These are phyloP conservation scores for Philopedon plagiatum DNA, from an alignment of 2,888 invertebrate species.

Conservation along the genomic window DNA sequence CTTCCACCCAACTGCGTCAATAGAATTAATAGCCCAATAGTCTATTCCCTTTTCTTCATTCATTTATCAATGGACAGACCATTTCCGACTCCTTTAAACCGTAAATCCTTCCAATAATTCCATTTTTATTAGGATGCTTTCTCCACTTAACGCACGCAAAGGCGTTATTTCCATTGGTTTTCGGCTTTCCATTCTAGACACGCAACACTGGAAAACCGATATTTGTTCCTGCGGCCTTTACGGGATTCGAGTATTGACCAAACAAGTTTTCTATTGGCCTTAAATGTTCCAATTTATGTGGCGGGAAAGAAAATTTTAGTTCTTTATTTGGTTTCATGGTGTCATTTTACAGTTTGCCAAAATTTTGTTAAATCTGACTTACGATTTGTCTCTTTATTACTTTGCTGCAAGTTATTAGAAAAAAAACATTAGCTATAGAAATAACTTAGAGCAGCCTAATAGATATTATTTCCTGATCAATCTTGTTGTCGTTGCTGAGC, in stretches of 20 bases:
- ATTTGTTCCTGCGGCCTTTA: constrained; percentile 18
- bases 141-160: constrained; percentile 16
- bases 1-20: neutral
- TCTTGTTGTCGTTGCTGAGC: too few relatives aligned
- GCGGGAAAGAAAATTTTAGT: neutral
- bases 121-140: constrained; percentile 21
- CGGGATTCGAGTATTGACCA: constrained; percentile 9
- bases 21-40: neutral
- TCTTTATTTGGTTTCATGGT: neutral
- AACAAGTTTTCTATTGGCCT: constrained; percentile 16
- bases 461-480: too few relatives aligned
- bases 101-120: constrained; percentile 16
- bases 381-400: too few relatives aligned
- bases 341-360: too few relatives aligned
- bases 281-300: constrained; percentile 4
- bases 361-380: too few relatives aligned
- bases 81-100: neutral
- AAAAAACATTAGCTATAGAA: too few relatives aligned
- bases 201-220: constrained; percentile 2
- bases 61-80: constrained; percentile 10
- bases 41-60: neutral
- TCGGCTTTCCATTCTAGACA: neutral
- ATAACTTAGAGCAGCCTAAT: too few relatives aligned
- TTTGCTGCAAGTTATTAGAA: too few relatives aligned
- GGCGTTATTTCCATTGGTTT: constrained; percentile 6